Evolutionary conservation across 2,797 vertebrate genomes (phyloP).

Genomic region (Sebastes itinus): DNA sequence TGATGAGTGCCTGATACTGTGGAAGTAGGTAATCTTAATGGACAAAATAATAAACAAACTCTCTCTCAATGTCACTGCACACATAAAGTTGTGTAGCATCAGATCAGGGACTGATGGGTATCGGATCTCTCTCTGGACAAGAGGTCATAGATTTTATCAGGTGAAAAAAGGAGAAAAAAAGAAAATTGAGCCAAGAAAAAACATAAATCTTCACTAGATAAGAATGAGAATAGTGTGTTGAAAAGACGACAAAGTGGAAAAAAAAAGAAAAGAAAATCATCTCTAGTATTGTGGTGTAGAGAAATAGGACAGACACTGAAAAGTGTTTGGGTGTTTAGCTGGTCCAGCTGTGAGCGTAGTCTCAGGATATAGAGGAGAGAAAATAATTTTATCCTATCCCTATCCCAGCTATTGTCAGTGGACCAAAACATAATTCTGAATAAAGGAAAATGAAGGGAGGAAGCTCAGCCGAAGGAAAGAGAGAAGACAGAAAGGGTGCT

Average conservation of each 20-base stretch:
- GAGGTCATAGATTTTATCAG: conserved; percentile 7
- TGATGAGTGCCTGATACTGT: background rate
- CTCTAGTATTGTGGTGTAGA: background rate
- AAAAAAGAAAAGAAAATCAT: background rate
- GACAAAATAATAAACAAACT: background rate
- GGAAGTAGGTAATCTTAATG: background rate
- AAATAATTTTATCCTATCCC: conserved; percentile 5
- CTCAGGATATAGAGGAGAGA: conserved; percentile 6
- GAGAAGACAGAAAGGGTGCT: conserved; percentile 53
- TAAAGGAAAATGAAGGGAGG: conserved; percentile 21
- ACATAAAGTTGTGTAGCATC: background rate
- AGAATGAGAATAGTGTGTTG: background rate
- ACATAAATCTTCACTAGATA: background rate
- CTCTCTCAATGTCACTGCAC: background rate
- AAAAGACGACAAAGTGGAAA: background rate
- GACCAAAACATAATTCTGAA: conserved; percentile 31
- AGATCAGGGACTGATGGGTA: background rate
- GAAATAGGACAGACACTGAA: background rate
- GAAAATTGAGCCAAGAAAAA: background rate
- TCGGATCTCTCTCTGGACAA: background rate
- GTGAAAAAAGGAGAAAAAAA: background rate
- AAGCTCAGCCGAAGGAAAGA: conserved; percentile 31
- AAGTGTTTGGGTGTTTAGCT: background rate
- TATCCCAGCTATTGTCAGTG: conserved; percentile 19
- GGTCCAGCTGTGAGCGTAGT: conserved; percentile 29